These are phyloP conservation scores for Pygoscelis antarcticus DNA, from an alignment of 2,113 vertebrate species.

Conservation along the genomic window DNA sequence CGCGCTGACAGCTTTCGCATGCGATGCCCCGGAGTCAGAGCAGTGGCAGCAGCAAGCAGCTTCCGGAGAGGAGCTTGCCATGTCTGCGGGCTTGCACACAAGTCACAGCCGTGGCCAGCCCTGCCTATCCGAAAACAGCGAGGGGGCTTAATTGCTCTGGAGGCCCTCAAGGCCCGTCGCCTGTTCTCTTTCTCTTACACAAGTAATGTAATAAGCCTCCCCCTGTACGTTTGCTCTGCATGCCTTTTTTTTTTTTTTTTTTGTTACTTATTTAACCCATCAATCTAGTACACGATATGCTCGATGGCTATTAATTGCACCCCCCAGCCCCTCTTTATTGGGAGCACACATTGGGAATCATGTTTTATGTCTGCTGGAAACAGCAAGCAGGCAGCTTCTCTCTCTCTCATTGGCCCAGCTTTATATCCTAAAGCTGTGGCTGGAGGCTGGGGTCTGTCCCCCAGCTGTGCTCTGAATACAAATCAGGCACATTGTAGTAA, in stretches of 20 bases:
- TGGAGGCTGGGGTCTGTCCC: neutral
- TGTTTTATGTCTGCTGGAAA: slow-evolving; percentile 52
- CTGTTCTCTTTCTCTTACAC: neutral
- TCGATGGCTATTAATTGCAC: slow-evolving; percentile 27
- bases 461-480: neutral
- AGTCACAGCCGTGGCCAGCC: neutral
- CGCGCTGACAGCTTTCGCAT: neutral
- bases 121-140: neutral
- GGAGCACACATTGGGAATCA: slow-evolving; percentile 37
- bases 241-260: neutral
- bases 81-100: neutral
- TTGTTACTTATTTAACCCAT: slow-evolving; percentile 35
- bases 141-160: neutral
- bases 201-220: neutral
- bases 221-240: neutral
- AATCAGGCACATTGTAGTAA: neutral
- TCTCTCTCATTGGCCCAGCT: neutral
- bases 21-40: neutral
- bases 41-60: neutral
- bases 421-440: slow-evolving; percentile 7
- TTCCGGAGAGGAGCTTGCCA: neutral
- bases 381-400: neutral
- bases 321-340: slow-evolving; percentile 35
- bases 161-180: neutral
- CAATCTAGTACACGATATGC: neutral